Percentiles rank a stretch among this genome's conserved stretches.
Evolutionary conservation across 2,888 invertebrate genomes (phyloP).

Genomic region (Minunthozetes semirufus): DNA sequence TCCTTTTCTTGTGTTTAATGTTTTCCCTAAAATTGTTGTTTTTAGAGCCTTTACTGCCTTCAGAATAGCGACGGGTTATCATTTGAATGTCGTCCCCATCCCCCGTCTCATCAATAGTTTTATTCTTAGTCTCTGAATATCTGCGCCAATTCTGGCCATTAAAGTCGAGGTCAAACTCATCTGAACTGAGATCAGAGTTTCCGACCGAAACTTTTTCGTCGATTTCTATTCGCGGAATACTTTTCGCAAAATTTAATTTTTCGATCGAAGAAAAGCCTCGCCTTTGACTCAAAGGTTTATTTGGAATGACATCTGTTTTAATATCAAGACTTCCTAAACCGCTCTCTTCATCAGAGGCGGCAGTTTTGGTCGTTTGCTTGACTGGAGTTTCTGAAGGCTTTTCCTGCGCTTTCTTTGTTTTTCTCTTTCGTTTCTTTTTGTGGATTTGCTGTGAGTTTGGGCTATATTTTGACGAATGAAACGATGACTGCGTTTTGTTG

Average conservation of each 20-base stretch:
- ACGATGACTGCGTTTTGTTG: conserved; percentile 4
- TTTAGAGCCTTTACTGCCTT: not conserved
- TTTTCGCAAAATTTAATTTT: not conserved
- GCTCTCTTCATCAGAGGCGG: conserved; percentile 59
- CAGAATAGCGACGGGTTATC: conserved; percentile 11
- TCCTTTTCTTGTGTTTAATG: not conserved
- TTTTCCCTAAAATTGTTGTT: not conserved
- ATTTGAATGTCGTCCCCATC: not conserved
- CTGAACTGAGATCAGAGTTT: conserved; percentile 24
- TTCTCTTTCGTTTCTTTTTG: conserved; percentile 23
- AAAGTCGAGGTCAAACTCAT: conserved; percentile 13
- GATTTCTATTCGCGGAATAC: conserved; percentile 13
- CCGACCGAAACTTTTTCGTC: not conserved
- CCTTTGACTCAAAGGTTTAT: not conserved
- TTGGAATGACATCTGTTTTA: not conserved
- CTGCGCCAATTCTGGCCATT: conserved; percentile 4
- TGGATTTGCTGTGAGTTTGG: conserved; percentile 1
- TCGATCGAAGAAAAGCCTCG: conserved; percentile 19
- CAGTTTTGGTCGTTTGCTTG: conserved; percentile 35
- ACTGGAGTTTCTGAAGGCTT: too few relatives aligned
- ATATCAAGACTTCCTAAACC: conserved; percentile 73
- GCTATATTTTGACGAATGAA: not conserved
- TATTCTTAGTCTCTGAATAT: conserved; percentile 13
- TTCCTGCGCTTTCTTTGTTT: too few relatives aligned
- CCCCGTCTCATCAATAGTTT: not conserved